These are phyloP conservation scores for Temnopleurus reevesii DNA, from an alignment of 53 echinoderm and acorn worm species.

Conservation along the genomic window DNA sequence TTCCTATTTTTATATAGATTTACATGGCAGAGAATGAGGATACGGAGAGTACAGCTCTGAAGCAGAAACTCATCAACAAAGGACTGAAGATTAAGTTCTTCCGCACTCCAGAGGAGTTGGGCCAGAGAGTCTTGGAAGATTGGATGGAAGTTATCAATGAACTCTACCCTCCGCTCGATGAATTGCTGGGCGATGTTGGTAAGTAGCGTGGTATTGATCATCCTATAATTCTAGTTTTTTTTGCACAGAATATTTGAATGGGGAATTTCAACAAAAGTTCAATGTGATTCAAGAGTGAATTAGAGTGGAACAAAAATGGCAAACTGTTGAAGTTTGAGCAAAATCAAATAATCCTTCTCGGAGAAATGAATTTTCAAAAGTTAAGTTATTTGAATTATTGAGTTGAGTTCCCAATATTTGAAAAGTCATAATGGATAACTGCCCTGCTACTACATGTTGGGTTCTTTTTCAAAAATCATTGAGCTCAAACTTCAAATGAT, in stretches of 20 bases:
- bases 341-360: neutral
- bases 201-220: too few relatives aligned
- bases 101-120: conserved; percentile 84
- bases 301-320: neutral
- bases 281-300: neutral
- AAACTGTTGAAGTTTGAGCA: neutral
- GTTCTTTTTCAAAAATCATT: too few relatives aligned
- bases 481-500: too few relatives aligned
- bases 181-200: conserved; percentile 76
- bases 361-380: too few relatives aligned
- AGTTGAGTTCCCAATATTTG: too few relatives aligned
- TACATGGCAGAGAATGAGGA: conserved; percentile 77
- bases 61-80: conserved; percentile 81
- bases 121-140: conserved; percentile 79
- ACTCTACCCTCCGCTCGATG: conserved; percentile 78
- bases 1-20: too few relatives aligned
- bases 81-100: conserved; percentile 80
- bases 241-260: too few relatives aligned
- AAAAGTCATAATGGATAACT: too few relatives aligned
- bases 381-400: too few relatives aligned
- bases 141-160: conserved; percentile 87
- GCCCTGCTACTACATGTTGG: too few relatives aligned
- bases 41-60: conserved; percentile 77
- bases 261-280: neutral
- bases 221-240: too few relatives aligned